phyloP scores from a whole-genome alignment of 2,888 invertebrate genomes.

The Malthinus flaveolus region DNA sequence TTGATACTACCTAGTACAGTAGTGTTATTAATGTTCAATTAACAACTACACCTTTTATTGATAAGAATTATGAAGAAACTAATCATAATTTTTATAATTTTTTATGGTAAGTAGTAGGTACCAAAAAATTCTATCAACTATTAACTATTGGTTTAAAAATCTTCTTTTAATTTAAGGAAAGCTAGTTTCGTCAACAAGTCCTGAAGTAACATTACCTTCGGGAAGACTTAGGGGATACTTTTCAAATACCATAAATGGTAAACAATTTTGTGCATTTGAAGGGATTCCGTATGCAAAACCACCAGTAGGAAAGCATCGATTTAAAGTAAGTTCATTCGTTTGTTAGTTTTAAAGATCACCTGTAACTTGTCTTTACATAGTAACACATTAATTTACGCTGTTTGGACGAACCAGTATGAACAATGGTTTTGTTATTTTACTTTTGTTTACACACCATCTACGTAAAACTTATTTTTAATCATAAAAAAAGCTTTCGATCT shows the following conservation, averaged over 20 bases:
- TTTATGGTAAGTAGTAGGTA: neutral
- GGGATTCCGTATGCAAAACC: constrained; percentile 71
- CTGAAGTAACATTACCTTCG: constrained; percentile 27
- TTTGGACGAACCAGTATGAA: no score
- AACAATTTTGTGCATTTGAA: constrained; percentile 61
- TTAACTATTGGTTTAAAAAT: neutral
- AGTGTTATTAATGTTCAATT: no score
- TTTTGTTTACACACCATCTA: no score
- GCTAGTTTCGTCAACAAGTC: neutral
- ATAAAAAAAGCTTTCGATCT: no score
- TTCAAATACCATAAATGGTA: constrained; percentile 34
- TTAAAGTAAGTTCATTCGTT: constrained; percentile 50
- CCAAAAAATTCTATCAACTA: neutral
- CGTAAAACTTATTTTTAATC: no score
- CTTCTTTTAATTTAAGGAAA: constrained; percentile 3
- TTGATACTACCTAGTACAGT: no score
- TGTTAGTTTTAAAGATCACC: neutral
- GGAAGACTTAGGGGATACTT: constrained; percentile 35
- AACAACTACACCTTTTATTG: no score
- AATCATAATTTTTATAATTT: neutral
- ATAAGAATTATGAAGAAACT: no score
- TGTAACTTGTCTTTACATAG: no score
- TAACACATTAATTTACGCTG: no score
- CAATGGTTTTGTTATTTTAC: no score
- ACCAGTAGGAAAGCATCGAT: constrained; percentile 65